Base-by-base conservation (phyloP, 2,113 vertebrate species). In the Helogale parvula region DNA sequence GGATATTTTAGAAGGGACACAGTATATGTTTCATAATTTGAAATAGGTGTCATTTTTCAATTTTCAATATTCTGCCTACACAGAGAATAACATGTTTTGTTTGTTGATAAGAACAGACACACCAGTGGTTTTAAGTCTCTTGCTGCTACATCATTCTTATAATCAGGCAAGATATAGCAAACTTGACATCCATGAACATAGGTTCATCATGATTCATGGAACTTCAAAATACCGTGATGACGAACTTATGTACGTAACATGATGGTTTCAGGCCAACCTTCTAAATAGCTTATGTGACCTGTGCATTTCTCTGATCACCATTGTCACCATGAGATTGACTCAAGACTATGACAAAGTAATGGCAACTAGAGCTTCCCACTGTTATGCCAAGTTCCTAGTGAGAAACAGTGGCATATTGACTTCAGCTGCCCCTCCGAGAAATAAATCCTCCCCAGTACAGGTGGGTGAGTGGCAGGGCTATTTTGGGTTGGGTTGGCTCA, bases 11-110 rank as follows among this genome's bases (percentile, higher is more conserved):
- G 68, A 77, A 91, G 17, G 77, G 60, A 87, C 31, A 71, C 29
- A 47, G 54, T 33, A 6, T 60, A 33, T 76, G 72, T 69, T 94
- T 92, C 88, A 76, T 90, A 66, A 81, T 65, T 74, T 60, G 45
- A 92, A 96, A 82, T 72, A 79, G 17, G 29, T 79, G 60, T 92
- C 72, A 72, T 90, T 80, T 88, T 93, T 96, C 89, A 88, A 38
- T 17, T 41, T 92, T 80, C 60, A 86, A 0, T 92, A 25, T 91
- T 63, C 57, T 65, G 31, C 84, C 86, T 54, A 25, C 60, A 31
- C 25, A 29, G 15, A 84, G 25, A 96, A 83, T 41, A 76, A 63
- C 68, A 12, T 85, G 31, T 57, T 89, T 66, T 60, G 17, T 89
- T 80, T 92, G 84, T 35, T 41, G 29, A 7, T 57, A 50, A 92